Evolutionary conservation across 2,797 vertebrate genomes (phyloP), one percentile per base, ranked within the genome.

Genomic region (Danio albolineatus): DNA sequence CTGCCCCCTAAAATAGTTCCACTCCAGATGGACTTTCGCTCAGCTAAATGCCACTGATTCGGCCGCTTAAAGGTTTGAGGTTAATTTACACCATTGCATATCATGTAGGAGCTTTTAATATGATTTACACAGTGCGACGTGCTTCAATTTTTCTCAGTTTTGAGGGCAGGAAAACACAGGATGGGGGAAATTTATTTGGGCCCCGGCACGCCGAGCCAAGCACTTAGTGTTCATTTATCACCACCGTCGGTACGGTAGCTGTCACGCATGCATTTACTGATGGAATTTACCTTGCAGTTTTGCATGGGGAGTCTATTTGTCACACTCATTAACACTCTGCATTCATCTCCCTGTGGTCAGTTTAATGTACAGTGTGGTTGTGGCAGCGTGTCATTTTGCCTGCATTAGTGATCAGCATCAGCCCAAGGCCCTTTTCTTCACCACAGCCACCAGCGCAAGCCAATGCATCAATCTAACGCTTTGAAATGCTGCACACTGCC

Each of bases 221-320:
- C 90, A 87, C 91, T 90, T 89, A 88, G 86, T 85, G 84, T 83
- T 87, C 88, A 74, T 93, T 89, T 81, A 92, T 93, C 91, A 91
- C 84, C 39, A 7, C 62, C 71, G 83, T 84, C 86, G 81, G 85
- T 84, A 43, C 71, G 82, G 81, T 85, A 89, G 87, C 82, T 84
- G 88, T 88, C 90, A 86, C 69, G 36, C 81, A 85, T 21, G n/a
- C 88, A 87, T 92, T 91, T 86, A 88, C 86, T 85, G 83, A 87
- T 81, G 88, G 86, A 89, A 91, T 92, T 91, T 90, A 90, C 89
- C 87, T 91, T 89, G 86, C 86, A 86, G 84, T 88, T 92, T 89
- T 90, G 88, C 41, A 87, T 89, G 84, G 84, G 43, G 82, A 87
- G 88, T 92, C 87, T 89, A 91, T 92, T 90, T 86, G 89, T 93